Base-by-base conservation (phyloP, 2,888 invertebrate genomes). In the Habrosyne pyritoides region DNA sequence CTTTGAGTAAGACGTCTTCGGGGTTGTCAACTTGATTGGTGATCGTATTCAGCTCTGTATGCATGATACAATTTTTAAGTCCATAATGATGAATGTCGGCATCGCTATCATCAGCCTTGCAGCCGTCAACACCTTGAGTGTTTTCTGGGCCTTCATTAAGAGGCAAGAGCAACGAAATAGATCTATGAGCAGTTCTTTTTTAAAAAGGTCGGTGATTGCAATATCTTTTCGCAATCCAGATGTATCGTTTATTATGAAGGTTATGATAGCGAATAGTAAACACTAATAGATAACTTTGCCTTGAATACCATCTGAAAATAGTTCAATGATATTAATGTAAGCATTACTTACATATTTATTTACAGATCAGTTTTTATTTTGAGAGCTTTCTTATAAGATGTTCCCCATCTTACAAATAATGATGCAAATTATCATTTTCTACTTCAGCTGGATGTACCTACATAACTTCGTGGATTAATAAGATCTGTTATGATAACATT, bases 291-390 rank as follows among this genome's bases (percentile, higher is more conserved):
- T 42, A 8, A 42, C 36, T 18, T 2, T 42, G 12, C 42, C 18
- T 42, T 42, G 42, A 42, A 42, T 36, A 36, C 36, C n/a, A 18
- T 42, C 42, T 42, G 42, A 18, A 42, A 42, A 42, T 42, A 42
- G 14, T 42, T 42, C 18, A 42, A 12, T 18, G 42, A 42, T 42
- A 42, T 18, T 7, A 42, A 33, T 33, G 4, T 33, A 33, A 33
- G 12, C 10, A 33, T 33, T 12, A 12, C 10, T 8, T 8, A 28
- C 6, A 7, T 28, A 33, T 33, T 12, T 33, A 24, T 24, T 24
- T 24, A 3, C 7, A 24, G 24, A 5, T 24, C 24, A 24, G 7
- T 7, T 3, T 24, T 24, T 24, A 33, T 33, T 33, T n/a, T 33
- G 2, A 12, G 33, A 28, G 10, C n/a, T 2, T 33, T 33, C 33